Percentiles rank a stretch among this genome's conserved stretches.
Conservation (phyloP, 2,888 invertebrate species). For the Nesidiocoris tenuis region DNA sequence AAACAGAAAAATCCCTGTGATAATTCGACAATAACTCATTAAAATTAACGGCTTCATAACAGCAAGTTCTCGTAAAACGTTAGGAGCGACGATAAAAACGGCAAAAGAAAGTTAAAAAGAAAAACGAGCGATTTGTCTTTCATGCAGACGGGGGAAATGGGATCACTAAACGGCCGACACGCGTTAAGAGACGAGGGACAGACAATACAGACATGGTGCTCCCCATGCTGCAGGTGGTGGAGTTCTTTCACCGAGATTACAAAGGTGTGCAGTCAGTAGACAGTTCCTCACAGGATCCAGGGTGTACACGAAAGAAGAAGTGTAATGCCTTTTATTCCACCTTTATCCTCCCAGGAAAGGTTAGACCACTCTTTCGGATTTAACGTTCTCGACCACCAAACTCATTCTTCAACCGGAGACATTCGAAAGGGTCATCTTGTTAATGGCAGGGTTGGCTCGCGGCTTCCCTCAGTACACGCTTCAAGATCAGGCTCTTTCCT, state of each 20-base stretch:
- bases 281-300: neutral
- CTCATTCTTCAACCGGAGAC: neutral
- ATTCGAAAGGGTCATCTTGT: neutral
- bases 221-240: neutral
- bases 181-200: neutral
- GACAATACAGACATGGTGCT: too few species aligned
- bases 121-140: neutral
- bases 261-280: too few species aligned
- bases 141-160: neutral
- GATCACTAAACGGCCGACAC: neutral
- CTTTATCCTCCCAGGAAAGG: neutral
- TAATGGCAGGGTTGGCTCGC: neutral
- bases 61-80: neutral
- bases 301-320: too few species aligned
- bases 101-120: neutral
- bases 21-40: neutral
- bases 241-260: neutral
- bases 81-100: neutral
- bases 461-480: neutral
- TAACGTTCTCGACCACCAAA: neutral
- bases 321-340: neutral
- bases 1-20: too few species aligned
- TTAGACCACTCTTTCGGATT: neutral
- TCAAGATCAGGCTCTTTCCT: neutral
- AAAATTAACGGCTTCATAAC: neutral